Conservation (phyloP, 2,888 invertebrate species). For the Tillus elongatus region DNA sequence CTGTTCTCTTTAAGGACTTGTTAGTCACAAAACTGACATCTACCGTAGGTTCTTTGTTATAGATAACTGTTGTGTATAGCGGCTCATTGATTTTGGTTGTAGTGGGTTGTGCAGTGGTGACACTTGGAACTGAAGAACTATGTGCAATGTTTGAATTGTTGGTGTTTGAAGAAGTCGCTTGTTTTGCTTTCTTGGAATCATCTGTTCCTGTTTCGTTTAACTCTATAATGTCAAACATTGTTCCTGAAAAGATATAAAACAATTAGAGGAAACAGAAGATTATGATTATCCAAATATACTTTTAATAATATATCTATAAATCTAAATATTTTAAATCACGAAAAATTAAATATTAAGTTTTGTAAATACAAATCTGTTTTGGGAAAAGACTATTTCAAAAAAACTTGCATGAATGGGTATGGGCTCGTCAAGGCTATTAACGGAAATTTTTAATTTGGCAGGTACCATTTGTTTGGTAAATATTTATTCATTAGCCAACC, state of each 20-base stretch:
- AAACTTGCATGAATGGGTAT: no score
- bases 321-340: no score
- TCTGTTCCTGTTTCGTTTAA: conserved; percentile 36
- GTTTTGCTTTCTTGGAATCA: conserved; percentile 21
- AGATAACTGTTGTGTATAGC: conserved; percentile 26
- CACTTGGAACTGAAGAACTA: conserved; percentile 14
- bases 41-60: conserved; percentile 29
- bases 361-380: no score
- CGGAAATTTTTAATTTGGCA: no score
- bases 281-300: neutral
- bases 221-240: conserved; percentile 40
- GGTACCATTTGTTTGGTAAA: no score
- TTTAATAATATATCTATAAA: neutral
- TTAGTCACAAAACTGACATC: conserved; percentile 23
- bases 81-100: conserved; percentile 13
- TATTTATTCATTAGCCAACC: no score
- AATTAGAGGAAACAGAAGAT: neutral
- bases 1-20: conserved; percentile 19
- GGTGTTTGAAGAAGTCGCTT: conserved; percentile 16
- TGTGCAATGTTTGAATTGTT: conserved; percentile 11
- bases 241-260: conserved; percentile 27
- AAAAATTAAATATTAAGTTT: no score
- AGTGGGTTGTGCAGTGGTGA: conserved; percentile 11
- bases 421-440: no score
- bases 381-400: no score